phyloP scores from a whole-genome alignment of 2,797 vertebrate genomes.

The Myioborus miniatus region DNA sequence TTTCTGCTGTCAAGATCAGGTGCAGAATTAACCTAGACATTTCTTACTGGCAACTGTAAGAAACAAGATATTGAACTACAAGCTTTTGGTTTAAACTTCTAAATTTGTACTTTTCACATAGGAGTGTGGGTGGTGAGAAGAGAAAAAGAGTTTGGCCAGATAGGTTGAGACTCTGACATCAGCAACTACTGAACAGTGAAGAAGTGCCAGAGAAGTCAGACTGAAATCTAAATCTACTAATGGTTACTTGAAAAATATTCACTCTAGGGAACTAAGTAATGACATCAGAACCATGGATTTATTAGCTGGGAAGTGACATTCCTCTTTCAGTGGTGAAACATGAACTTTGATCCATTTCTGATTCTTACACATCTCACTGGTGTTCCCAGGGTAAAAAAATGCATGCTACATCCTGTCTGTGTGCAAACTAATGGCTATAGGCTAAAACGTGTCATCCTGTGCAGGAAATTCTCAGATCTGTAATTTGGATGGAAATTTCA shows the following conservation, averaged over 20 bases:
- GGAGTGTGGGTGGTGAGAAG: neutral
- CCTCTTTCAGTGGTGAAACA: neutral
- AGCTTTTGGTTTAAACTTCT: neutral
- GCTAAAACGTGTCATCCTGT: neutral
- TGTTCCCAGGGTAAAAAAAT: slow-evolving; percentile 24
- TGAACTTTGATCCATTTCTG: neutral
- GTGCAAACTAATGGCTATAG: neutral
- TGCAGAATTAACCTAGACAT: neutral
- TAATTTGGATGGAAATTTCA: neutral
- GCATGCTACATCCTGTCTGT: neutral
- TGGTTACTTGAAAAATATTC: neutral
- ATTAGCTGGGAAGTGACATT: neutral
- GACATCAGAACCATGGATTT: neutral
- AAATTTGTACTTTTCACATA: neutral
- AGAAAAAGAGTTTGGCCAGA: neutral
- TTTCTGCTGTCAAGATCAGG: neutral
- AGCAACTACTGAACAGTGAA: neutral
- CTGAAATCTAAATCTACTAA: neutral
- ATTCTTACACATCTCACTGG: neutral
- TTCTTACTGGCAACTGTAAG: neutral
- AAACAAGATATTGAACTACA: neutral
- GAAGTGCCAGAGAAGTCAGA: neutral
- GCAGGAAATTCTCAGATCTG: neutral
- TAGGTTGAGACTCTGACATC: neutral
- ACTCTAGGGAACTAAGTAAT: neutral